These are phyloP conservation scores for Cephus cinctus DNA, from an alignment of 1,140 invertebrate genomes.

Conservation along the genomic window DNA sequence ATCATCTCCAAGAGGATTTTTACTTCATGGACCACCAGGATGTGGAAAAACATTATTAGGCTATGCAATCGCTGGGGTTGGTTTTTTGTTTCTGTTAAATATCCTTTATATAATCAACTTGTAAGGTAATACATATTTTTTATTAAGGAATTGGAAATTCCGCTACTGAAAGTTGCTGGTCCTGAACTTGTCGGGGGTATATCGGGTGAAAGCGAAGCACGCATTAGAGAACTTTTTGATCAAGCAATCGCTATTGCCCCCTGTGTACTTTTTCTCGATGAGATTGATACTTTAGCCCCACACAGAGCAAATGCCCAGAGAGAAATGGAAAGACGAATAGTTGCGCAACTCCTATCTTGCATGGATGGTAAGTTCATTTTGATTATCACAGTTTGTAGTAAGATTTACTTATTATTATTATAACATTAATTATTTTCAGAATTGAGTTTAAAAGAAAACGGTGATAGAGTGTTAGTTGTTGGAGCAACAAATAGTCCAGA, in stretches of 20 bases:
- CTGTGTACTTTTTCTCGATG: slow-evolving; percentile 91
- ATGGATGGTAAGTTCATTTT: slow-evolving; percentile 74
- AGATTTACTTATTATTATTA: no score
- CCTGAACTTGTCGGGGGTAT: slow-evolving; percentile 93
- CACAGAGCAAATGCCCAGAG: slow-evolving; percentile 85
- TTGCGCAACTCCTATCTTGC: slow-evolving; percentile 87
- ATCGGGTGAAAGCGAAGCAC: slow-evolving; percentile 93
- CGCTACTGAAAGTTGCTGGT: slow-evolving; percentile 82
- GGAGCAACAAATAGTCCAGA: slow-evolving; percentile 96
- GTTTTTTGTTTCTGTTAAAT: slow-evolving; percentile 26
- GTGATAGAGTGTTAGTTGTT: slow-evolving; percentile 79
- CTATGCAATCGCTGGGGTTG: slow-evolving; percentile 88
- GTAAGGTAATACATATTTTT: no score
- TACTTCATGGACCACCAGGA: slow-evolving; percentile 90
- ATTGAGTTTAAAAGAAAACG: slow-evolving; percentile 62
- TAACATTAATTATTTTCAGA: slow-evolving; percentile 45
- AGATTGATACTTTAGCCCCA: slow-evolving; percentile 88
- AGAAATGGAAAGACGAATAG: slow-evolving; percentile 94
- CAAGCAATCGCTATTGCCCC: slow-evolving; percentile 73
- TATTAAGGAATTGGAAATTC: slow-evolving; percentile 68
- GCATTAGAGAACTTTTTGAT: slow-evolving; percentile 89
- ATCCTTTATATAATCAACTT: no score
- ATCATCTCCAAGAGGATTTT: slow-evolving; percentile 78
- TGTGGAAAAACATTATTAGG: slow-evolving; percentile 92
- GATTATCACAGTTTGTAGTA: no score